Base-by-base conservation (phyloP, 2,113 vertebrate genomes). In the Pygoscelis adeliae region DNA sequence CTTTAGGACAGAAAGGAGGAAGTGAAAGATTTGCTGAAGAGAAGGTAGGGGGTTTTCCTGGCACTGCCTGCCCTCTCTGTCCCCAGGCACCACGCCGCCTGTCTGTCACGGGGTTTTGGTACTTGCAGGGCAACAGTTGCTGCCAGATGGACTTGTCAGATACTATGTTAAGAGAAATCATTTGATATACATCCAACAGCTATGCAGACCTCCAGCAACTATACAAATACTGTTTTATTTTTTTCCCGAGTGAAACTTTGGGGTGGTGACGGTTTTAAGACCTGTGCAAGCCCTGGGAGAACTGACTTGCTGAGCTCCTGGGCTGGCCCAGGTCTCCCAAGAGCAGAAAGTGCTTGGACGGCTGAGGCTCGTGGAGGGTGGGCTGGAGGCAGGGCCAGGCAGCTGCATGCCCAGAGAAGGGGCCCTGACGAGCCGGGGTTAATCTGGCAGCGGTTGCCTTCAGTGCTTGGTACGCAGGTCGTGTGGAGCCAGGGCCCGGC, bases 41-140 rank as follows among this genome's bases (percentile, higher is more conserved):
- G 70, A 78, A 95, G 76, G 91, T 94, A 67, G 34, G 61, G 55
- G 61, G 3, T 32, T 93, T 96, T 96, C 70, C 82, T 91, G 87
- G 59, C 44, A 27, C 50, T 58, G 67, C 58, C 61, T 69, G 25
- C 22, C 53, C 49, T 63, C 50, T 69, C 36, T 73, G 58, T 80
- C 66, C 70, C 30, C 59, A 72, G 90, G 47, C 83, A 83, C 62
- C 0, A 0, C 1, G 3, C 34, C 0, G 1, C 15, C 50, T 0
- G 0, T 81, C 76, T 94, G 69, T 66, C 83, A 38, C 0, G 0
- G 65, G 18, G 36, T 40, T 96, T 92, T 79, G 69, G 49, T 83
- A 69, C 82, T 83, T 85, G 58, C 49, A 85, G 74, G 44, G 62
- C 44, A 83, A 34, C 49, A 44, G 50, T 66, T 80, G 56, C 83